These are phyloP conservation scores for Phoxinus dragarum DNA, from an alignment of 2,797 vertebrate species.

Conservation along the genomic window DNA sequence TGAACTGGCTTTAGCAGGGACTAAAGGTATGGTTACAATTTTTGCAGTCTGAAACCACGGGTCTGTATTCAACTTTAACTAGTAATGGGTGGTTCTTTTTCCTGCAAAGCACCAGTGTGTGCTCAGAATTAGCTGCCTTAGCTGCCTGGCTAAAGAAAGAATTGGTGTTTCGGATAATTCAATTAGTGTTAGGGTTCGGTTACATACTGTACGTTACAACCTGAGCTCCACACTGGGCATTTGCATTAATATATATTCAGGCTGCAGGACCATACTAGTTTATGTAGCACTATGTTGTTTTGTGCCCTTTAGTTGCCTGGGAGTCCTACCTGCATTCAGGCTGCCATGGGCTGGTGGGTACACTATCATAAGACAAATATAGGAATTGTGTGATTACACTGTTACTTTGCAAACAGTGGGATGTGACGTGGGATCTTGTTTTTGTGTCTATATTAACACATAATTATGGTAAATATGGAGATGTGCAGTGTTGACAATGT, in stretches of 20 bases:
- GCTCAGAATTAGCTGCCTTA: constrained; percentile 7
- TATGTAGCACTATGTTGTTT: background rate
- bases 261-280: background rate
- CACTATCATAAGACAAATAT: constrained; percentile 74
- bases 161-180: background rate
- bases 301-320: background rate
- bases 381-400: constrained; percentile 59
- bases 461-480: background rate
- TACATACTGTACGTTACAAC: background rate
- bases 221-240: constrained; percentile 22
- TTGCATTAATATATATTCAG: constrained; percentile 16
- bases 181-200: background rate
- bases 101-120: constrained; percentile 33
- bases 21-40: background rate
- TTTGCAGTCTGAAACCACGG: background rate
- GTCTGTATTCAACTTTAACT: constrained; percentile 4
- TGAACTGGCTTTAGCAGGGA: background rate
- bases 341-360: constrained; percentile 69
- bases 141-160: background rate
- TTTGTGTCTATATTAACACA: background rate
- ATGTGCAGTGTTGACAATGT: background rate
- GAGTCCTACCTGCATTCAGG: constrained; percentile 81
- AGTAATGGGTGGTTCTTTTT: background rate
- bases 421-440: constrained; percentile 11
- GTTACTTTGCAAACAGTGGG: constrained; percentile 6